Conservation (phyloP, 1,140 invertebrate species). For the Acromyrmex heyeri region DNA sequence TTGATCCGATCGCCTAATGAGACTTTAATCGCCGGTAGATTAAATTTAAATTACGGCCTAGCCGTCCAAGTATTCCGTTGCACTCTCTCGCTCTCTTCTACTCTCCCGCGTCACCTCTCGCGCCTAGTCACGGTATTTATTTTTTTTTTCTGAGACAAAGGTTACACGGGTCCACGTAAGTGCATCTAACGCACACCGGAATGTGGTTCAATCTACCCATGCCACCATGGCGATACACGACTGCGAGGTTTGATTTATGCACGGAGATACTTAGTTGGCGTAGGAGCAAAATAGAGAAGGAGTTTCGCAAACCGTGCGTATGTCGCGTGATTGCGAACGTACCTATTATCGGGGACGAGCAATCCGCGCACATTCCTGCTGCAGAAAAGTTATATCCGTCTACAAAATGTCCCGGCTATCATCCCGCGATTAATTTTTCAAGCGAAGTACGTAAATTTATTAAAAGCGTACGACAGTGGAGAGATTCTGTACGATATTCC, state of each 20-base stretch:
- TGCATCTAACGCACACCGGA: constrained; percentile 31
- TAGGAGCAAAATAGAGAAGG: background rate
- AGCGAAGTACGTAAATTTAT: background rate
- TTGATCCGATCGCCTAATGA: constrained; percentile 67
- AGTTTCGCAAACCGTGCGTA: background rate
- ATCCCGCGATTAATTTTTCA: constrained; percentile 9
- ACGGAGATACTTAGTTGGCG: constrained; percentile 31
- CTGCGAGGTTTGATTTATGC: constrained; percentile 52
- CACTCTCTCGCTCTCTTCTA: background rate
- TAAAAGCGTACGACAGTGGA: background rate
- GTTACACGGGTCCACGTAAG: constrained; percentile 21
- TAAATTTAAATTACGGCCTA: constrained; percentile 63
- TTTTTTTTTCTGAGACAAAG: constrained; percentile 34
- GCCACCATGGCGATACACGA: constrained; percentile 12
- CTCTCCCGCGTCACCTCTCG: background rate
- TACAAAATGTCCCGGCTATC: background rate
- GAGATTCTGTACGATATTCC: background rate
- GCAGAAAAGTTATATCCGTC: constrained; percentile 24
- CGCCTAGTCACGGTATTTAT: constrained; percentile 24
- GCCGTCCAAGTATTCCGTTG: constrained; percentile 3
- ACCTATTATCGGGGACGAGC: constrained; percentile 30
- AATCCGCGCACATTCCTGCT: constrained; percentile 1
- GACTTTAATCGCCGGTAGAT: constrained; percentile 66
- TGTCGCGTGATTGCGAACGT: constrained; percentile 26
- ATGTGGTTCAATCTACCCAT: constrained; percentile 54